These are phyloP conservation scores for Keiferia lycopersicella DNA, from an alignment of 2,888 invertebrate species.

Conservation along the genomic window DNA sequence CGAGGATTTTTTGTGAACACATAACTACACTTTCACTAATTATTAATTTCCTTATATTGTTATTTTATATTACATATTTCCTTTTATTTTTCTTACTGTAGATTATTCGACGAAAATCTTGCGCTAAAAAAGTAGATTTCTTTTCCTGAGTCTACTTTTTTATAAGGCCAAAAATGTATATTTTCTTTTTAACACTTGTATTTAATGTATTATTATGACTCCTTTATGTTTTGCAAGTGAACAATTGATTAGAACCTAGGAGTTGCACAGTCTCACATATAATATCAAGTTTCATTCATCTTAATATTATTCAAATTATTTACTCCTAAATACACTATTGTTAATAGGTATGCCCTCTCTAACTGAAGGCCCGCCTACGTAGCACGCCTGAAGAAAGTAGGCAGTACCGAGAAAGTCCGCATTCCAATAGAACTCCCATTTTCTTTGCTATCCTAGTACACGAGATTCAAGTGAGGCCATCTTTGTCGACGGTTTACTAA, in stretches of 20 bases:
- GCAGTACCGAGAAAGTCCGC: constrained; percentile 31
- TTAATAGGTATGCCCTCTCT: neutral
- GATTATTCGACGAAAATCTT: no score
- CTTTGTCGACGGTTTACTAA: constrained; percentile 54
- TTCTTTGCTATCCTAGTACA: constrained; percentile 59
- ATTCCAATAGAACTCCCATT: constrained; percentile 50
- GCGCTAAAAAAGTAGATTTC: no score
- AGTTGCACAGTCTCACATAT: neutral
- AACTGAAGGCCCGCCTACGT: neutral
- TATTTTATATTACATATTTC: no score
- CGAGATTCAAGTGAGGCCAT: constrained; percentile 78
- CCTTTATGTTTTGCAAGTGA: no score
- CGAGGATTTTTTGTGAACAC: neutral
- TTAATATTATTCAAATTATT: neutral
- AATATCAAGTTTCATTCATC: neutral
- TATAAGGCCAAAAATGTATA: no score
- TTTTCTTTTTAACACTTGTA: no score
- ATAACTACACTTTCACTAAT: neutral
- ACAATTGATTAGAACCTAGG: no score
- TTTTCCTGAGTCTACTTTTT: no score
- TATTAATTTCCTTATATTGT: neutral
- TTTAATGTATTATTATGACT: no score
- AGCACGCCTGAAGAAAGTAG: constrained; percentile 22
- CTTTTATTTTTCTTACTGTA: no score
- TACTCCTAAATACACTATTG: neutral